Evolutionary conservation across 64 coral and sea anemone genomes (phyloP).

Genomic region (Orbicella faveolata): DNA sequence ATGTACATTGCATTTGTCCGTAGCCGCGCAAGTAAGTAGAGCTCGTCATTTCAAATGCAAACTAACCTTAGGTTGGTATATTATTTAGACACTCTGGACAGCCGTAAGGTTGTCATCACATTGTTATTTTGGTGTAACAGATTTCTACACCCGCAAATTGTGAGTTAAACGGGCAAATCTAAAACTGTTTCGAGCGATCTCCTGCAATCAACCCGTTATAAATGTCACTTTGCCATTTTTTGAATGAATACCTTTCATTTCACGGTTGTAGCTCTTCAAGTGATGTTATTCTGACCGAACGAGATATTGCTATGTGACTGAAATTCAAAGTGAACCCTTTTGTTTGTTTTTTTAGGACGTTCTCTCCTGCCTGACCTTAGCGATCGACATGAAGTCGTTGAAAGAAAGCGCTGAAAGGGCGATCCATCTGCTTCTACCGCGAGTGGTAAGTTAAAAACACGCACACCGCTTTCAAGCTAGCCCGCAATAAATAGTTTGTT

Average conservation of each 20-base stretch:
- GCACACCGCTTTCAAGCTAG: not conserved
- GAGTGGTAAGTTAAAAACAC: constrained; percentile 20
- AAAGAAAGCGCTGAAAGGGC: constrained; percentile 33
- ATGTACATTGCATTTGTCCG: constrained; percentile 28
- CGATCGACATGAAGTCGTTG: constrained; percentile 30
- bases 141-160: not conserved
- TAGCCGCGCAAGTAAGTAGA: constrained; percentile 29
- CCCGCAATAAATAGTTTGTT: constrained; percentile 18
- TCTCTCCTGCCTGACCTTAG: constrained; percentile 37
- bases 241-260: not conserved
- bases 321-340: constrained; percentile 24
- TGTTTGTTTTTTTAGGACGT: constrained; percentile 15
- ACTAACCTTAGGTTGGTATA: not conserved
- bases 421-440: constrained; percentile 28
- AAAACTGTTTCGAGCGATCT: not conserved
- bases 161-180: not conserved
- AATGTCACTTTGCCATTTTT: constrained; percentile 20
- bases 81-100: not conserved
- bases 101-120: constrained; percentile 5
- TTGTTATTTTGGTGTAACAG: not conserved
- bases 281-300: not conserved
- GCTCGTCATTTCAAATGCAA: constrained; percentile 12
- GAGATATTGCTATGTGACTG: not conserved
- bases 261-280: not conserved
- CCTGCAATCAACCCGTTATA: not conserved